Percentiles rank a stretch among this genome's conserved stretches.
Evolutionary conservation across 2,888 invertebrate species (phyloP).

Genomic region (Tachystola acroxantha): DNA sequence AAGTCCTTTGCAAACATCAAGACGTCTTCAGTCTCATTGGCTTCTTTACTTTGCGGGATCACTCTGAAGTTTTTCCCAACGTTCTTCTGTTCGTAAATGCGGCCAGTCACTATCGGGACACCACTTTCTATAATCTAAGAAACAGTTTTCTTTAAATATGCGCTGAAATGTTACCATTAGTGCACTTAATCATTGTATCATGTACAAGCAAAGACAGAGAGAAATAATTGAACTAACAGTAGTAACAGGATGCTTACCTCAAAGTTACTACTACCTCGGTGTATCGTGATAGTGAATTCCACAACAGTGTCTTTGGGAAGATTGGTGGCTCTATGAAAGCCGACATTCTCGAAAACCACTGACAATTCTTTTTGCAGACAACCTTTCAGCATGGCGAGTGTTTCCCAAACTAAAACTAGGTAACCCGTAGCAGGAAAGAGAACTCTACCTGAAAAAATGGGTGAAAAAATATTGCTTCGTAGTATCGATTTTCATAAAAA

Average conservation of each 20-base stretch:
- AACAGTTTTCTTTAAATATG: too few species aligned
- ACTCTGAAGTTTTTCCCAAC: conserved; percentile 74
- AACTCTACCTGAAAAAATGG: conserved; percentile 76
- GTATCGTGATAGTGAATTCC: conserved; percentile 82
- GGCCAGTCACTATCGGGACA: conserved; percentile 83
- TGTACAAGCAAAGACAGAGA: too few species aligned
- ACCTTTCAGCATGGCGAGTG: conserved; percentile 83
- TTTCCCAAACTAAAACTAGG: conserved; percentile 86
- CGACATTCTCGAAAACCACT: conserved; percentile 90
- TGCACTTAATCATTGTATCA: too few species aligned
- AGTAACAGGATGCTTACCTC: too few species aligned
- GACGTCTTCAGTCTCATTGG: conserved; percentile 41
- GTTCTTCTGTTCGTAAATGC: conserved; percentile 77
- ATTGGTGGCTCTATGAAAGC: conserved; percentile 89
- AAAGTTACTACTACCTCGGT: conserved; percentile 82
- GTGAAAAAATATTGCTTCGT: too few species aligned
- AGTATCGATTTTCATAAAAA: too few species aligned
- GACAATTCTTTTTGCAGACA: conserved; percentile 83
- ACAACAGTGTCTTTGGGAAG: conserved; percentile 81
- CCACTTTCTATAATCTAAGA: conserved; percentile 83
- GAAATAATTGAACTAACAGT: too few species aligned
- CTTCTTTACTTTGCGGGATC: conserved; percentile 54
- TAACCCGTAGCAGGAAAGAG: conserved; percentile 93
- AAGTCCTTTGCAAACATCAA: conserved; percentile 79
- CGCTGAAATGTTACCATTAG: too few species aligned